Percentiles rank a stretch among this genome's conserved stretches.
Conservation (phyloP, 2,888 invertebrate genomes). For the Ctena decussata region DNA sequence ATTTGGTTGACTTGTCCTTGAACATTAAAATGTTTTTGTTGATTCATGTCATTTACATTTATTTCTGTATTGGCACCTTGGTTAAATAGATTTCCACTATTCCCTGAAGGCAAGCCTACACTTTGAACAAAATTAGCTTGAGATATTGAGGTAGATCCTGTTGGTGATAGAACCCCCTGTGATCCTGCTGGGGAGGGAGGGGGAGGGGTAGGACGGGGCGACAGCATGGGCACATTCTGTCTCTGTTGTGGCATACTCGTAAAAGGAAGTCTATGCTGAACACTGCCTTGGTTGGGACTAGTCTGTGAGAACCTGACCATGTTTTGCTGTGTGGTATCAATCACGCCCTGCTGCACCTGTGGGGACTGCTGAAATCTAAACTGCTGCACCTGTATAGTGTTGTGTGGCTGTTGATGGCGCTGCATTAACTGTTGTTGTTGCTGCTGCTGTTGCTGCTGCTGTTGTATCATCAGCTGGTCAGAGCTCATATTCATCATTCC, state of each 20-base stretch:
- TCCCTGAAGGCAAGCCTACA: constrained; percentile 53
- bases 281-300: constrained; percentile 70
- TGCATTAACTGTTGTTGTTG: constrained; percentile 45
- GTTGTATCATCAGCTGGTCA: constrained; percentile 52
- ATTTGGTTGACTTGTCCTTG: neutral
- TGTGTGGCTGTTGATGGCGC: constrained; percentile 14
- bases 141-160: constrained; percentile 65
- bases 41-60: constrained; percentile 9
- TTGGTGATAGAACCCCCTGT: constrained; percentile 63
- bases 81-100: constrained; percentile 34
- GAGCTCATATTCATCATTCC: constrained; percentile 20
- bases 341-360: constrained; percentile 24
- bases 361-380: constrained; percentile 27
- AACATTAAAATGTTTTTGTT: constrained; percentile 1
- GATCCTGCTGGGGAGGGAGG: constrained; percentile 65
- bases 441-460: constrained; percentile 62
- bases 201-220: constrained; percentile 77
- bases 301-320: constrained; percentile 75
- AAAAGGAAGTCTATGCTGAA: constrained; percentile 56
- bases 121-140: constrained; percentile 59
- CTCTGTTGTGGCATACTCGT: constrained; percentile 52
- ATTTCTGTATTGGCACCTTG: constrained; percentile 25
- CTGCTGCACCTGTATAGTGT: constrained; percentile 50
- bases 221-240: constrained; percentile 73
- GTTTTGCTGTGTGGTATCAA: constrained; percentile 54